Evolutionary conservation across 2,113 vertebrate species (phyloP).

Genomic region (Heterochromis multidens): DNA sequence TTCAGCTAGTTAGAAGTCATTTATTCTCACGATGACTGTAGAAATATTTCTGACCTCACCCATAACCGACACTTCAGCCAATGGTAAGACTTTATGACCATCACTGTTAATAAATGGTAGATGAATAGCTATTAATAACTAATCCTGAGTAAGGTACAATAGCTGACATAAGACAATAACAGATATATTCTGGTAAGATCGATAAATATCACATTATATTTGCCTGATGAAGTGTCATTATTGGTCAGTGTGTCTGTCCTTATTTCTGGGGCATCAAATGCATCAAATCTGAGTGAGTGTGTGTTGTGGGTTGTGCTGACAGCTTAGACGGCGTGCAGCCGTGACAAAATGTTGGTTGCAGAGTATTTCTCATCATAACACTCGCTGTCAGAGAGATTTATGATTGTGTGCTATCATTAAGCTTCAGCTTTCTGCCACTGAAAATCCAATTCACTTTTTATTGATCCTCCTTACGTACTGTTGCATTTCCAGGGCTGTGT

Average conservation of each 20-base stretch:
- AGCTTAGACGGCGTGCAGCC: neutral
- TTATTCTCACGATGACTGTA: slow-evolving; percentile 10
- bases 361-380: slow-evolving; percentile 47
- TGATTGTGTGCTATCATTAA: slow-evolving; percentile 60
- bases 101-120: neutral
- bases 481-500: slow-evolving; percentile 56
- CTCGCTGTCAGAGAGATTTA: slow-evolving; percentile 61
- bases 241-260: neutral
- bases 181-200: neutral
- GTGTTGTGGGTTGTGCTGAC: neutral
- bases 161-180: neutral
- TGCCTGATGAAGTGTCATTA: neutral
- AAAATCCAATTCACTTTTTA: slow-evolving; percentile 65
- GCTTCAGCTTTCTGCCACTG: slow-evolving; percentile 52
- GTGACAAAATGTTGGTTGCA: slow-evolving; percentile 33
- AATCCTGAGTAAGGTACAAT: neutral
- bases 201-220: neutral
- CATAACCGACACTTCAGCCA: slow-evolving; percentile 20
- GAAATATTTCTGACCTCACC: slow-evolving; percentile 21
- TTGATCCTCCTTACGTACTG: slow-evolving; percentile 58
- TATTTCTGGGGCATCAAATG: neutral
- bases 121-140: neutral
- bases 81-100: neutral
- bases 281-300: neutral
- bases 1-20: slow-evolving; percentile 1